These are phyloP conservation scores for Perizoma affinitatum DNA, from an alignment of 2,888 invertebrate genomes.

Conservation along the genomic window DNA sequence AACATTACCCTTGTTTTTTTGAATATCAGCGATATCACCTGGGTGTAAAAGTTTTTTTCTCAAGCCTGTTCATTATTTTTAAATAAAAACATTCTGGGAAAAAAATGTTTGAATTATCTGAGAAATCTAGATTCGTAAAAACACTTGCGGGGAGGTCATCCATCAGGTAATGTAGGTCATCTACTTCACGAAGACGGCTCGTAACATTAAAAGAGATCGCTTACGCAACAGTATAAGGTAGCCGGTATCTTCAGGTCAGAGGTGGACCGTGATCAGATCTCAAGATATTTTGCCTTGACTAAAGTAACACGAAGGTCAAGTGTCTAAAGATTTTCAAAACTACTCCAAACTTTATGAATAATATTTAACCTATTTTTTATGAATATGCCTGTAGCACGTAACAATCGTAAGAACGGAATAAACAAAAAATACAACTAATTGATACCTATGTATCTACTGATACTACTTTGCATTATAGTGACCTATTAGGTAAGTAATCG, in stretches of 20 bases:
- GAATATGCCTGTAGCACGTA: no score
- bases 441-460: neutral
- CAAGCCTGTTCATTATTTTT: no score
- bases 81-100: no score
- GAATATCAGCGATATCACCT: no score
- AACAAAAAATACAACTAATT: no score
- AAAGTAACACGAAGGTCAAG: slow-evolving; percentile 8
- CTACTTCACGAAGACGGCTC: slow-evolving; percentile 22
- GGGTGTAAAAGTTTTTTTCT: no score
- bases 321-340: neutral
- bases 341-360: no score
- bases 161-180: slow-evolving; percentile 32
- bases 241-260: slow-evolving; percentile 24
- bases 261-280: slow-evolving; percentile 16
- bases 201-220: slow-evolving; percentile 10
- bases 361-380: no score
- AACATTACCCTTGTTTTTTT: no score
- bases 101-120: no score
- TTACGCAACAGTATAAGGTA: slow-evolving; percentile 24
- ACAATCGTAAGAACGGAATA: no score
- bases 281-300: slow-evolving; percentile 15
- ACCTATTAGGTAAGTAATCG: slow-evolving; percentile 40
- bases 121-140: neutral
- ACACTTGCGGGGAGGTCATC: slow-evolving; percentile 20
- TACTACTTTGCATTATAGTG: slow-evolving; percentile 20